phyloP scores from a whole-genome alignment of 2,797 vertebrate species.

The Selene dorsalis region DNA sequence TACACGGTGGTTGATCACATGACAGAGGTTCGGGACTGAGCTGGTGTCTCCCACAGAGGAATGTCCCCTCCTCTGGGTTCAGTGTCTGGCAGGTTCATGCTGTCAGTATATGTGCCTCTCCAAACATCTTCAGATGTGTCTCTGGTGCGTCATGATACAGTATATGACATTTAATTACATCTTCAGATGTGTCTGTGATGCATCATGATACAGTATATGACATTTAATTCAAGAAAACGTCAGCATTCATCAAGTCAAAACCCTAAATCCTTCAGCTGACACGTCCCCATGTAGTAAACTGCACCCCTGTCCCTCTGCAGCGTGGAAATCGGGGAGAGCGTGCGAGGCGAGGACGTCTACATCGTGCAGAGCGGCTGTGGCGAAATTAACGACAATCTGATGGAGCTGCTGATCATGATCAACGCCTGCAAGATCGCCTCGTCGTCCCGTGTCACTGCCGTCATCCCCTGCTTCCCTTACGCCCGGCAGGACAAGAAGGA shows the following conservation, averaged over 20 bases:
- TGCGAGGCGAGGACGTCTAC: conserved; percentile 95
- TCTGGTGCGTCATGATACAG: not conserved
- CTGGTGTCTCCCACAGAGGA: conserved; percentile 39
- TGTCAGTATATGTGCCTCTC: not conserved
- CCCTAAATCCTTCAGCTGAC: not conserved
- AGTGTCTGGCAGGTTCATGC: not conserved
- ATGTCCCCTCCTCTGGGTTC: conserved; percentile 53
- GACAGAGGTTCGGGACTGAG: conserved; percentile 10
- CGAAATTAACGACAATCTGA: conserved; percentile 96
- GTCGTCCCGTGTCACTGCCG: conserved; percentile 92
- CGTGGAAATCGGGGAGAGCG: conserved; percentile 96
- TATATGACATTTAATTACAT: not conserved
- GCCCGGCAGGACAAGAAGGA: conserved; percentile 97
- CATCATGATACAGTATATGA: not conserved
- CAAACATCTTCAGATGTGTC: not conserved
- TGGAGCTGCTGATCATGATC: conserved; percentile 97
- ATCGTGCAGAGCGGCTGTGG: conserved; percentile 96
- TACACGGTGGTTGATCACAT: conserved; percentile 44
- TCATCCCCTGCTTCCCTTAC: conserved; percentile 96
- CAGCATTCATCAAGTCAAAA: too few relatives aligned
- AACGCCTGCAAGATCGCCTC: conserved; percentile 97
- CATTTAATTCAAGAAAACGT: not conserved
- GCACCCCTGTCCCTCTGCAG: conserved; percentile 62
- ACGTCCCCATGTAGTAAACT: not conserved
- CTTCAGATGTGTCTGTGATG: not conserved